Conservation (phyloP, 2,113 vertebrate genomes). For the Carettochelys insculpta region DNA sequence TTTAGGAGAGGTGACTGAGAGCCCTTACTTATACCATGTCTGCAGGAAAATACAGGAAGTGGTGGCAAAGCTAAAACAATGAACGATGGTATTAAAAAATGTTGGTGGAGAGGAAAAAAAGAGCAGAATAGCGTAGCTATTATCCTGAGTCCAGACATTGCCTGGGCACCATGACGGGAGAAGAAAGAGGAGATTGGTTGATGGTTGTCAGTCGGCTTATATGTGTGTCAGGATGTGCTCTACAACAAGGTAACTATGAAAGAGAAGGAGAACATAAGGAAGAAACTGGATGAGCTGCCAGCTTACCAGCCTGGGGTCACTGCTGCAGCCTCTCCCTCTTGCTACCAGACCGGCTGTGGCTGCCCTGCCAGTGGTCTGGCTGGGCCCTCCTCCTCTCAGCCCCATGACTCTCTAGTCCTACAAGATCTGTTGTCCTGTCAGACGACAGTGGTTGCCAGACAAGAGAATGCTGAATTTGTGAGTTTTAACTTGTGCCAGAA, state of each 20-base stretch:
- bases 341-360: too few relatives aligned
- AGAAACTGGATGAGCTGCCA: too few relatives aligned
- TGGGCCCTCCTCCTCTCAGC: too few relatives aligned
- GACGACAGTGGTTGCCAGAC: too few relatives aligned
- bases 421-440: too few relatives aligned
- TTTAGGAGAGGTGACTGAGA: background rate
- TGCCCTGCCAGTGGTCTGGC: too few relatives aligned
- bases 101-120: background rate
- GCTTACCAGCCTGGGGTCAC: too few relatives aligned
- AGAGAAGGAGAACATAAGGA: background rate
- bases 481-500: background rate
- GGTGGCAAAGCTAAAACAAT: background rate
- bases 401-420: too few relatives aligned
- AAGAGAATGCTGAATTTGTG: too few relatives aligned
- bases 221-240: background rate
- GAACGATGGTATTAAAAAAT: background rate
- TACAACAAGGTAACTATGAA: background rate
- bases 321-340: too few relatives aligned
- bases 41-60: background rate
- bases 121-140: background rate
- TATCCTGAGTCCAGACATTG: background rate
- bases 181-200: background rate
- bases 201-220: background rate
- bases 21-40: background rate
- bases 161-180: background rate